These are phyloP conservation scores for Trachelipus rathkii DNA, from an alignment of 1,140 invertebrate genomes.

Conservation along the genomic window DNA sequence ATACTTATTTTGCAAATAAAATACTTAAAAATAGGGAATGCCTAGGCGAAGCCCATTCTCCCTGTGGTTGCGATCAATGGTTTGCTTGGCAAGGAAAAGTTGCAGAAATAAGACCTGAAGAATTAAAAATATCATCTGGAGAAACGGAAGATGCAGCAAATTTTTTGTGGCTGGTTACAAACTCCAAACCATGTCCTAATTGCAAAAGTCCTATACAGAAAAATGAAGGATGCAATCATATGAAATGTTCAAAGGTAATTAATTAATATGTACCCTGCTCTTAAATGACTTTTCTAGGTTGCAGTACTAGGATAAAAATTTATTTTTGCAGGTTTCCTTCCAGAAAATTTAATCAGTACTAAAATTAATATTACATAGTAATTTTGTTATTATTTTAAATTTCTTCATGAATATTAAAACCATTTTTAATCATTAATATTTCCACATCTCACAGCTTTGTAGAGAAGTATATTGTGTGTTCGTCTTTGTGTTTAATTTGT, in stretches of 20 bases:
- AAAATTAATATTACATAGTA: too few species aligned
- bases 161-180: conserved; percentile 67
- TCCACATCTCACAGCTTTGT: too few species aligned
- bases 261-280: too few species aligned
- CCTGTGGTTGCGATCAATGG: conserved; percentile 65
- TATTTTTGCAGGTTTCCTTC: too few species aligned
- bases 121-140: conserved; percentile 58
- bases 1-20: not conserved
- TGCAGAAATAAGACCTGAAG: conserved; percentile 62
- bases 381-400: too few species aligned
- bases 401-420: too few species aligned
- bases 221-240: conserved; percentile 73
- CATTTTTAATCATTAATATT: too few species aligned
- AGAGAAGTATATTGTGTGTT: too few species aligned
- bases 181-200: conserved; percentile 70
- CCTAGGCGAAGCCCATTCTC: conserved; percentile 66
- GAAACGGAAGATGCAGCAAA: conserved; percentile 66
- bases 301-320: too few species aligned
- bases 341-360: too few species aligned
- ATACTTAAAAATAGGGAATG: conserved; percentile 54
- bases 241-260: conserved; percentile 68
- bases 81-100: conserved; percentile 63
- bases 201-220: conserved; percentile 72
- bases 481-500: too few species aligned
- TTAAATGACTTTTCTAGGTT: too few species aligned